phyloP scores from a whole-genome alignment of 2,113 vertebrate genomes.

The Oplegnathus fasciatus region DNA sequence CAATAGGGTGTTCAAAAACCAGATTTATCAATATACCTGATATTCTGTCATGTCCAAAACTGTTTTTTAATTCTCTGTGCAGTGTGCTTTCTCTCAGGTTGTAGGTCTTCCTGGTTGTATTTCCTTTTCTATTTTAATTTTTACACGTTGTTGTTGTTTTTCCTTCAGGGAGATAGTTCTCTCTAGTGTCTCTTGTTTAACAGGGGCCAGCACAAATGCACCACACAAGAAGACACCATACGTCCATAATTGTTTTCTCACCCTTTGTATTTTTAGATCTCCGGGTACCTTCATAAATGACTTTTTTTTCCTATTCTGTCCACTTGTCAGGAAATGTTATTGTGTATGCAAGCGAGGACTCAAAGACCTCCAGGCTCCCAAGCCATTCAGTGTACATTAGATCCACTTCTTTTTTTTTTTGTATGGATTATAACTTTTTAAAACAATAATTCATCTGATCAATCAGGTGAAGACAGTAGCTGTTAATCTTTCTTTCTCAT shows the following conservation, averaged over 20 bases:
- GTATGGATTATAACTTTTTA: slow-evolving; percentile 7
- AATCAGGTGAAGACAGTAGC: slow-evolving; percentile 11
- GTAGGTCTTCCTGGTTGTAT: slow-evolving; percentile 46
- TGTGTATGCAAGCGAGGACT: slow-evolving; percentile 53
- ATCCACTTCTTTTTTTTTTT: neutral
- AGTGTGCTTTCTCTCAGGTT: slow-evolving; percentile 61
- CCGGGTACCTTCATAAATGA: slow-evolving; percentile 59
- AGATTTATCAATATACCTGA: slow-evolving; percentile 1
- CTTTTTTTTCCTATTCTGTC: slow-evolving; percentile 62
- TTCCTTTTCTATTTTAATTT: neutral
- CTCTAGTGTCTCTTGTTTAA: slow-evolving; percentile 74
- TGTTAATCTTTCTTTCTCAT: slow-evolving; percentile 17
- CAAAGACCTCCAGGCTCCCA: slow-evolving; percentile 44
- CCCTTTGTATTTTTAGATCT: slow-evolving; percentile 72
- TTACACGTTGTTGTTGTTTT: slow-evolving; percentile 41
- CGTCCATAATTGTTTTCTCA: slow-evolving; percentile 65
- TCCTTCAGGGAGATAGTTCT: slow-evolving; percentile 54
- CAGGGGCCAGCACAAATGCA: slow-evolving; percentile 63
- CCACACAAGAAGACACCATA: slow-evolving; percentile 56
- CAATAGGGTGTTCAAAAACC: slow-evolving; percentile 44
- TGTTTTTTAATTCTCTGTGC: slow-evolving; percentile 47
- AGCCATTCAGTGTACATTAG: slow-evolving; percentile 45
- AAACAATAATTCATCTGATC: slow-evolving; percentile 11
- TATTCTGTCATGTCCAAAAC: slow-evolving; percentile 37
- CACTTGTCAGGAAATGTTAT: slow-evolving; percentile 66